phyloP scores from a whole-genome alignment of 2,797 vertebrate genomes.

The Nannoperca obscura region DNA sequence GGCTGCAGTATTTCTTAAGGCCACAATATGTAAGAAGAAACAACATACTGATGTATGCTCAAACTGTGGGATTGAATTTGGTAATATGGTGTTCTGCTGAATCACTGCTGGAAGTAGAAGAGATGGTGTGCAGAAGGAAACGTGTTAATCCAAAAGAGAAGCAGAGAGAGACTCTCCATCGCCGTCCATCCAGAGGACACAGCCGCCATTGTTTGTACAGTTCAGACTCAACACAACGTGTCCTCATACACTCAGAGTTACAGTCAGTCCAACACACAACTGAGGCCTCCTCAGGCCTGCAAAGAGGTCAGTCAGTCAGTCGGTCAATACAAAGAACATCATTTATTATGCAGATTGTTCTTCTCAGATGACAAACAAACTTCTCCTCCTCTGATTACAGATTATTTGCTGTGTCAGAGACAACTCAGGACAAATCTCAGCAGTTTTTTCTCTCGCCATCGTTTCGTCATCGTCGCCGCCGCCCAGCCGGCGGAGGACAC shows the following conservation, averaged over 20 bases:
- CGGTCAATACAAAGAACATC: background rate
- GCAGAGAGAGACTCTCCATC: background rate
- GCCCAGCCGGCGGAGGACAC: constrained; percentile 62
- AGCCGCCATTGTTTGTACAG: constrained; percentile 45
- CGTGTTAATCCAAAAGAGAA: background rate
- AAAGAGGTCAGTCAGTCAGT: background rate
- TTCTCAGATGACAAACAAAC: background rate
- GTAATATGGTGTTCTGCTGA: background rate
- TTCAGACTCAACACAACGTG: constrained; percentile 35
- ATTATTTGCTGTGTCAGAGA: constrained; percentile 50
- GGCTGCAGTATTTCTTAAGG: background rate
- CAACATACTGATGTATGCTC: too few relatives aligned
- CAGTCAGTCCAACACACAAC: constrained; percentile 2
- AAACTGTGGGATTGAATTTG: background rate
- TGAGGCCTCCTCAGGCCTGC: background rate
- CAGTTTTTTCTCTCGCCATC: constrained; percentile 57
- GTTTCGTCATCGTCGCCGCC: constrained; percentile 65
- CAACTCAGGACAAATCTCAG: constrained; percentile 41
- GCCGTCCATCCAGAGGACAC: constrained; percentile 38
- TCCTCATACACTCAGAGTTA: constrained; percentile 7
- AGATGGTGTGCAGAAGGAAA: background rate
- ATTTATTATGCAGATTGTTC: background rate
- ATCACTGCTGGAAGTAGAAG: background rate
- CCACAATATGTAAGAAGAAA: background rate
- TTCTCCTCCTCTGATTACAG: background rate